Evolutionary conservation across 2,888 invertebrate genomes (phyloP), one percentile per base, ranked within the genome.

Genomic region (Phyllotreta striolata): DNA sequence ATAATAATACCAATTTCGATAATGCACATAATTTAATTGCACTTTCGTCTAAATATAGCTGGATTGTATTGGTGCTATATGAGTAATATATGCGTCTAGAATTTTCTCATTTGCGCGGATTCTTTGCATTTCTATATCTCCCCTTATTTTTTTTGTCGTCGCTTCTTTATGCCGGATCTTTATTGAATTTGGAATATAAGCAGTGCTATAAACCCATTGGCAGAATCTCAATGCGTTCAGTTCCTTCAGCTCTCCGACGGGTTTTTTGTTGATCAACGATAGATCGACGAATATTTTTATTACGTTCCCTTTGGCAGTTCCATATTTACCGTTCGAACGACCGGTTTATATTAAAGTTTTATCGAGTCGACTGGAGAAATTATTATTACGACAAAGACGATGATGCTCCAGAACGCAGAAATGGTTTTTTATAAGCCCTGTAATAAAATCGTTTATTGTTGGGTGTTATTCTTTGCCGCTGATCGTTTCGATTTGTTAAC

Each of bases 161-260:
- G 76, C 74, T 72, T 75, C 75, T 77, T 78, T 77, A 78, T 78
- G 73, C 77, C 66, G 71, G 73, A 75, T 76, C 74, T 77, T 78
- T 79, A 79, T 79, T 79, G 78, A 79, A 79, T 79, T 79, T 76
- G 73, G 77, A 78, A 78, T 78, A 79, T 79, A 78, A 78, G 78
- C 78, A 78, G 79, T 77, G 78, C 78, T 78, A 79, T 79, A 79
- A 79, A 79, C 78, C 78, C 77, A 78, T 79, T 77, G 78, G 72
- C 76, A 72, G 79, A 77, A 79, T 79, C 74, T 76, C 78, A 78
- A 79, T 78, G 76, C 74, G 73, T 67, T 70, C 73, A 72, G 73
- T 67, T 70, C 73, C 72, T 44, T 24, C 24, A 4, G 24, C 4
- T 24, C 63, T 52, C 62, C 68, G 66, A 4, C 24, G 24, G 24